Conservation (phyloP, 1,140 invertebrate genomes). For the Oppia nitens region DNA sequence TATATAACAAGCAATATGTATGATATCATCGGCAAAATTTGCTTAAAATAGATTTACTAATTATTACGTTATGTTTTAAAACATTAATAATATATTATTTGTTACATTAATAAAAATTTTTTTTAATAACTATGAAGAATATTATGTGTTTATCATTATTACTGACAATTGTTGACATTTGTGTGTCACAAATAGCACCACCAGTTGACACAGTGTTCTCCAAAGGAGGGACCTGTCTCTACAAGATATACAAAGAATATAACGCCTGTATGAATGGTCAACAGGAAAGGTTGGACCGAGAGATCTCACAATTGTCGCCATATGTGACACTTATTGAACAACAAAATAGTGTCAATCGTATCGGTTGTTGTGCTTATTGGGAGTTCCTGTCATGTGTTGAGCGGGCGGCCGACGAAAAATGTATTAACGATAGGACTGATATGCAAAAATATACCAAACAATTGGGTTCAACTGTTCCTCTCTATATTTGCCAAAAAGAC, state of each 20-base stretch:
- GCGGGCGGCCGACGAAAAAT: conserved; percentile 3
- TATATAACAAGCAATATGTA: no score
- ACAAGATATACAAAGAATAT: conserved; percentile 7
- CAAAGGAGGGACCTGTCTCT: conserved; percentile 11
- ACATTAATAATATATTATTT: no score
- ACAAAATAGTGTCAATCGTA: neutral
- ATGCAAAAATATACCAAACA: conserved; percentile 7
- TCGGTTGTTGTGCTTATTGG: conserved; percentile 11
- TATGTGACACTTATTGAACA: neutral
- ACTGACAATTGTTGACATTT: neutral
- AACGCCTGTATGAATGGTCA: conserved; percentile 3
- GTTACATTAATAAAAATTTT: neutral
- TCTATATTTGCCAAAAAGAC: neutral
- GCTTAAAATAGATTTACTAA: no score
- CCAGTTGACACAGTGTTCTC: conserved; percentile 8
- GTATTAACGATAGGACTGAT: conserved; percentile 2
- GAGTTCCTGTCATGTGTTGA: conserved; percentile 6
- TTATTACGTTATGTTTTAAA: no score
- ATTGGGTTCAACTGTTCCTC: conserved; percentile 8
- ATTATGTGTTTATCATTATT: neutral
- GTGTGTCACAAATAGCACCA: neutral
- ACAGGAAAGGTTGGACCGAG: neutral
- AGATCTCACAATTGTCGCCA: neutral
- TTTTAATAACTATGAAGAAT: neutral
- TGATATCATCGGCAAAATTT: no score